Evolutionary conservation across 2,888 invertebrate genomes (phyloP).

Genomic region (Caenorhabditis afra): DNA sequence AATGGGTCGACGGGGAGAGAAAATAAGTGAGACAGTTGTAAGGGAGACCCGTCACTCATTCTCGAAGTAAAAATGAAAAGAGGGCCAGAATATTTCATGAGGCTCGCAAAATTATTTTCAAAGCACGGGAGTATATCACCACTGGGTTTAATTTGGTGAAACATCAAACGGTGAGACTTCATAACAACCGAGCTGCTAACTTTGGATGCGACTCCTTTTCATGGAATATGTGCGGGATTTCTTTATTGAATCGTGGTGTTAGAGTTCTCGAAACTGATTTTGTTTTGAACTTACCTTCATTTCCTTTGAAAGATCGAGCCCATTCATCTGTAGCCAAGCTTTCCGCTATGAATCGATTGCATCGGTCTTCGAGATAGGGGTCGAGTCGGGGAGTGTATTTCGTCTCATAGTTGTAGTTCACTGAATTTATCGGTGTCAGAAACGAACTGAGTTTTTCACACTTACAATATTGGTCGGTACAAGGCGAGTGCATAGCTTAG

Average conservation of each 20-base stretch:
- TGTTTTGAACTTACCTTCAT: slow-evolving; percentile 47
- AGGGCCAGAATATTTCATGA: neutral
- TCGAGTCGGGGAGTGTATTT: neutral
- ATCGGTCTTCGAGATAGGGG: too few relatives aligned
- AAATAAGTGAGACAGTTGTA: too few relatives aligned
- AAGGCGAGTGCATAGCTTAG: neutral
- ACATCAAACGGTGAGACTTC: too few relatives aligned
- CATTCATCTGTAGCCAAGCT: slow-evolving; percentile 7
- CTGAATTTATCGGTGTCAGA: neutral
- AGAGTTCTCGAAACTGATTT: too few relatives aligned
- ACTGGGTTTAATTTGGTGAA: neutral
- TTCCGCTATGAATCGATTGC: slow-evolving; percentile 9
- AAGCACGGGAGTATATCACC: neutral
- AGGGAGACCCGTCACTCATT: too few relatives aligned
- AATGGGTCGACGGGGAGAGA: neutral
- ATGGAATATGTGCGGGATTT: too few relatives aligned
- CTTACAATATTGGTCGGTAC: slow-evolving; percentile 7
- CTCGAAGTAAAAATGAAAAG: neutral
- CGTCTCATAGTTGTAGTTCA: slow-evolving; percentile 5
- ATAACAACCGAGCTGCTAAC: too few relatives aligned
- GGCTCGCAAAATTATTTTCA: too few relatives aligned
- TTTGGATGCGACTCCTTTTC: too few relatives aligned
- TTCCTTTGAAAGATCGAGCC: slow-evolving; percentile 22
- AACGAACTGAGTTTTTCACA: too few relatives aligned
- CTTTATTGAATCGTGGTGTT: too few relatives aligned